phyloP scores from a whole-genome alignment of 2,888 invertebrate genomes.

The Camptogramma bilineatum region DNA sequence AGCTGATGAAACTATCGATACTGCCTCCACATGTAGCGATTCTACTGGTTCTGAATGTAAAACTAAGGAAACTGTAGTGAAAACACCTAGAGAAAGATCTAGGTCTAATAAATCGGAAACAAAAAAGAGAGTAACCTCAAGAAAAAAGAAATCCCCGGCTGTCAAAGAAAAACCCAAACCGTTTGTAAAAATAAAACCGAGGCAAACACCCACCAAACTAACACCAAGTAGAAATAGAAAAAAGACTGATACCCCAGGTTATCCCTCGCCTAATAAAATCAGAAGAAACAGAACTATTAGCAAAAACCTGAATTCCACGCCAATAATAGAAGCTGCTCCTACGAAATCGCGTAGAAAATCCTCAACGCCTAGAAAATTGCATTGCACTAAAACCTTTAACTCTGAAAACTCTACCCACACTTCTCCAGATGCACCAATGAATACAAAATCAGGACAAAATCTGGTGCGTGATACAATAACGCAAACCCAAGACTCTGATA shows the following conservation, averaged over 20 bases:
- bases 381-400: conserved; percentile 69
- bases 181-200: conserved; percentile 75
- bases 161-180: conserved; percentile 64
- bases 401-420: conserved; percentile 63
- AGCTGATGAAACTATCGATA: conserved; percentile 51
- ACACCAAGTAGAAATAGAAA: conserved; percentile 54
- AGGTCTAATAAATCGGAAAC: conserved; percentile 43
- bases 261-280: conserved; percentile 44
- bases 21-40: conserved; percentile 57
- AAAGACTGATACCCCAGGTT: conserved; percentile 46
- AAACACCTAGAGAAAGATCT: conserved; percentile 50
- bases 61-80: conserved; percentile 39
- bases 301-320: conserved; percentile 44
- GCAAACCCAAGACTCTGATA: conserved; percentile 64
- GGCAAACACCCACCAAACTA: conserved; percentile 68
- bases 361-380: conserved; percentile 78
- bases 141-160: conserved; percentile 62
- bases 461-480: conserved; percentile 39
- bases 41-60: conserved; percentile 52
- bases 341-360: conserved; percentile 81
- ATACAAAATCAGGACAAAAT: conserved; percentile 41
- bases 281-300: conserved; percentile 58
- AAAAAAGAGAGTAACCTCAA: conserved; percentile 49
- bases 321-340: conserved; percentile 51
- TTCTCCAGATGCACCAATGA: conserved; percentile 56